Evolutionary conservation across 2,797 vertebrate species (phyloP), one percentile per base, ranked within the genome.

Genomic region (Spea hammondii): DNA sequence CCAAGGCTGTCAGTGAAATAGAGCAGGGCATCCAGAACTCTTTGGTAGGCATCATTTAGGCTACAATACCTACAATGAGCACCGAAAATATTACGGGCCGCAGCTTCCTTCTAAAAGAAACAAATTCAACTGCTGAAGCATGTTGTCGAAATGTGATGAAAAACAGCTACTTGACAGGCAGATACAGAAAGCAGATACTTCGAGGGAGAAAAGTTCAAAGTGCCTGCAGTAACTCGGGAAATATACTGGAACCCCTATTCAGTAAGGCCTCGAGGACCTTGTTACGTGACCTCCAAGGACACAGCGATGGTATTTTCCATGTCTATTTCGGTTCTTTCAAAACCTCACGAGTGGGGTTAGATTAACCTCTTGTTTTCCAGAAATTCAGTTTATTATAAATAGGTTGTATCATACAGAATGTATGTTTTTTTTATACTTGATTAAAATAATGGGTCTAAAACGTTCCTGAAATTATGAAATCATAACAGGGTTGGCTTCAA

Each of bases 111-210:
- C 46, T 59, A 65, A 49, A 51, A 68, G 71, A 74, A 70, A 69
- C 64, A 74, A 68, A 50, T 57, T 67, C 46, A 73, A 9, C 17
- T 74, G 72, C 45, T 13, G 54, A 5, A 66, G 55, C 5, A 10
- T 59, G 65, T n/a, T 79, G 70, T 79, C 70, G 53, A 44, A 11
- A 54, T 47, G 66, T 75, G 78, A 79, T 65, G 78, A 75, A 70
- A 69, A 80, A 62, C 78, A 80, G 78, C 44, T 46, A 71, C 60
- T 13, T 57, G 60, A 68, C 47, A 8, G 77, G 75, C 72, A 80
- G 50, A 75, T 80, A 80, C 46, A 76, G 14, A 70, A 75, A 76
- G 32, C 78, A 80, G 78, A 69, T 13, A 44, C n/a, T 65, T 17
- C 5, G 10, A 47, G 14, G 55, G 50, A 75, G 67, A 53, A 8